phyloP scores from a whole-genome alignment of 2,797 vertebrate species.

The Tangara arthus region DNA sequence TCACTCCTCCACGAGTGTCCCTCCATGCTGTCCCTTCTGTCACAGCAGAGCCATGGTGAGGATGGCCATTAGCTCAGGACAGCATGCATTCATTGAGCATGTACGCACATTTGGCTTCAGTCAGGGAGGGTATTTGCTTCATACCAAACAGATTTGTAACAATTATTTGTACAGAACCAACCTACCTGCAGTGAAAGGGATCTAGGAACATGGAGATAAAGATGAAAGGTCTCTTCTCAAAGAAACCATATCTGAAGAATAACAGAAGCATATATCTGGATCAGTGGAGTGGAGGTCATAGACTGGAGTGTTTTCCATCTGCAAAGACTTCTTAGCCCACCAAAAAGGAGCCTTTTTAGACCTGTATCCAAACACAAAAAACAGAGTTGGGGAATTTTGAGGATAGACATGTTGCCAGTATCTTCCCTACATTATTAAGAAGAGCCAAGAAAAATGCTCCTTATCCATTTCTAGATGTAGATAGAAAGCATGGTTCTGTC shows the following conservation, averaged over 20 bases:
- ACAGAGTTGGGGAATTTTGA: not conserved
- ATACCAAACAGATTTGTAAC: not conserved
- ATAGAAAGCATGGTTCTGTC: not conserved
- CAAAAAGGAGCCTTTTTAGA: not conserved
- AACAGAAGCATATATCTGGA: not conserved
- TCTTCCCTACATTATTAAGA: not conserved
- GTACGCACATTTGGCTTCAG: accelerated
- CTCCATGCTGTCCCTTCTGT: too few relatives aligned
- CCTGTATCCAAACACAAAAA: not conserved
- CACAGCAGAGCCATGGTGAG: not conserved
- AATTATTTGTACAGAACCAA: not conserved
- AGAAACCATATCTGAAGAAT: not conserved
- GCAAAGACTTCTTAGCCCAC: not conserved
- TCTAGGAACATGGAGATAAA: not conserved
- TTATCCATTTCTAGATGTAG: not conserved
- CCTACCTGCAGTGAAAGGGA: not conserved
- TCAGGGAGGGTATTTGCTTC: not conserved
- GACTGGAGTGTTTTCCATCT: not conserved
- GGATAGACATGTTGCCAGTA: not conserved
- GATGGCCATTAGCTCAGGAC: not conserved
- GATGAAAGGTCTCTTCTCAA: not conserved
- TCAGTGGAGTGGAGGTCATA: not conserved
- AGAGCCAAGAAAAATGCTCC: not conserved
- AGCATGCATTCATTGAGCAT: accelerated
- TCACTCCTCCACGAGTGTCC: not conserved